These are phyloP conservation scores for Pungitius pungitius DNA, from an alignment of 2,113 vertebrate genomes.

Conservation along the genomic window DNA sequence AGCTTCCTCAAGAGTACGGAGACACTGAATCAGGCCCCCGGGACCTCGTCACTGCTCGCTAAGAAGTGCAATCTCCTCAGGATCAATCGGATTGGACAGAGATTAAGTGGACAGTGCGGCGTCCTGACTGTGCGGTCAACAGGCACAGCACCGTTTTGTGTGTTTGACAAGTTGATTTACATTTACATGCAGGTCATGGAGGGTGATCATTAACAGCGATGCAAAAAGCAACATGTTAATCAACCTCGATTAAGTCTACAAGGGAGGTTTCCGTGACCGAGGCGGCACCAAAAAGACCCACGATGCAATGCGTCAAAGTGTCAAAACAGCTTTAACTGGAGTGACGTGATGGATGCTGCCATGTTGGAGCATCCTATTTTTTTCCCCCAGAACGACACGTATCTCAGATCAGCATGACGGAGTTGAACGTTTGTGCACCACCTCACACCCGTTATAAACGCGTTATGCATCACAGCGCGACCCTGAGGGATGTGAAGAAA, in stretches of 20 bases:
- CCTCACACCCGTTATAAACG: slow-evolving; percentile 43
- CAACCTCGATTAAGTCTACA: slow-evolving; percentile 1
- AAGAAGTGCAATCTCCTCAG: slow-evolving; percentile 74
- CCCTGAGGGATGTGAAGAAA: slow-evolving; percentile 62
- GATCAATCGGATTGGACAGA: slow-evolving; percentile 78
- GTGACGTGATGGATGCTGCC: slow-evolving; percentile 41
- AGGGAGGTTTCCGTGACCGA: slow-evolving; percentile 27
- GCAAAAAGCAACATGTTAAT: slow-evolving; percentile 23
- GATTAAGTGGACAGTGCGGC: slow-evolving; percentile 71
- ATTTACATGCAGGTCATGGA: slow-evolving; percentile 1
- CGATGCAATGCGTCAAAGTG: slow-evolving; percentile 28
- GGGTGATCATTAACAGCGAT: slow-evolving; percentile 17
- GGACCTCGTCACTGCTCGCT: slow-evolving; percentile 60
- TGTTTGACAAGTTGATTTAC: slow-evolving; percentile 22
- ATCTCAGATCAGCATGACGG: slow-evolving; percentile 53
- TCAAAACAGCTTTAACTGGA: slow-evolving; percentile 14
- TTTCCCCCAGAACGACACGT: slow-evolving; percentile 30
- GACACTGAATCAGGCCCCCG: slow-evolving; percentile 53
- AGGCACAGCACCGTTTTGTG: slow-evolving; percentile 9
- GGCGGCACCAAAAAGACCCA: slow-evolving; percentile 19
- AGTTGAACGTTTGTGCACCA: slow-evolving; percentile 47
- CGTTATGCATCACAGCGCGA: slow-evolving; percentile 55
- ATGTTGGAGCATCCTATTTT: slow-evolving; percentile 30
- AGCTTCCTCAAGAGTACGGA: slow-evolving; percentile 41
- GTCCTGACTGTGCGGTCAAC: slow-evolving; percentile 43